Conservation (phyloP, 2,888 invertebrate genomes). For the Scotopteryx bipunctaria region DNA sequence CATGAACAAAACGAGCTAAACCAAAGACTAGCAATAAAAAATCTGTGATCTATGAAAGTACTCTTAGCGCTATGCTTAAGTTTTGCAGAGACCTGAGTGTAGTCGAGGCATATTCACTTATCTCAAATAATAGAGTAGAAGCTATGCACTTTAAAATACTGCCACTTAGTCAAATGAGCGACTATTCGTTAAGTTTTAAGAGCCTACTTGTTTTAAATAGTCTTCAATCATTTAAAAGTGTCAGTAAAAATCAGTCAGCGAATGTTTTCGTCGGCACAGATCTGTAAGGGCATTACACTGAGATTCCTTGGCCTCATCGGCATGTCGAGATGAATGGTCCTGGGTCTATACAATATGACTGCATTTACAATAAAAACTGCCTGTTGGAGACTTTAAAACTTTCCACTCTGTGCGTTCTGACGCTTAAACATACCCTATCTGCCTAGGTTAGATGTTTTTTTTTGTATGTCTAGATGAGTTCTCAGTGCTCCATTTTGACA, state of each 20-base stretch:
- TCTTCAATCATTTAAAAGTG: slow-evolving; percentile 18
- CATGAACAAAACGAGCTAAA: too few relatives aligned
- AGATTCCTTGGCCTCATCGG: slow-evolving; percentile 55
- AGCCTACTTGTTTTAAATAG: slow-evolving; percentile 19
- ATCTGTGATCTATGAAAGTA: too few relatives aligned
- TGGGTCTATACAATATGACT: slow-evolving; percentile 27
- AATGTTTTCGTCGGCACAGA: slow-evolving; percentile 39
- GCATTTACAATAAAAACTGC: slow-evolving; percentile 8
- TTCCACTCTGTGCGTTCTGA: too few relatives aligned
- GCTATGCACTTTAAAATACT: slow-evolving; percentile 6
- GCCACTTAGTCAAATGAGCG: slow-evolving; percentile 6
- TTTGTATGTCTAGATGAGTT: too few relatives aligned
- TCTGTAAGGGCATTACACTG: slow-evolving; percentile 61
- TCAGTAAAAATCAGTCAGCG: slow-evolving; percentile 26
- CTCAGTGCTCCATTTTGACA: too few relatives aligned
- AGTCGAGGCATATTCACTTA: neutral
- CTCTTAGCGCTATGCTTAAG: too few relatives aligned
- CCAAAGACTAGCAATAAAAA: too few relatives aligned
- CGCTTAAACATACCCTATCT: too few relatives aligned
- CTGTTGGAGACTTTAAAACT: slow-evolving; percentile 36
- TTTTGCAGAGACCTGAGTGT: neutral
- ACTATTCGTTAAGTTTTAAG: slow-evolving; percentile 9
- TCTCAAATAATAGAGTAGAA: slow-evolving; percentile 18
- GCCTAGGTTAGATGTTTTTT: too few relatives aligned
- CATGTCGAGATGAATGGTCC: slow-evolving; percentile 62